Conservation (phyloP, 35 echinoderm and acorn worm genomes). For the Antedon bifida region DNA sequence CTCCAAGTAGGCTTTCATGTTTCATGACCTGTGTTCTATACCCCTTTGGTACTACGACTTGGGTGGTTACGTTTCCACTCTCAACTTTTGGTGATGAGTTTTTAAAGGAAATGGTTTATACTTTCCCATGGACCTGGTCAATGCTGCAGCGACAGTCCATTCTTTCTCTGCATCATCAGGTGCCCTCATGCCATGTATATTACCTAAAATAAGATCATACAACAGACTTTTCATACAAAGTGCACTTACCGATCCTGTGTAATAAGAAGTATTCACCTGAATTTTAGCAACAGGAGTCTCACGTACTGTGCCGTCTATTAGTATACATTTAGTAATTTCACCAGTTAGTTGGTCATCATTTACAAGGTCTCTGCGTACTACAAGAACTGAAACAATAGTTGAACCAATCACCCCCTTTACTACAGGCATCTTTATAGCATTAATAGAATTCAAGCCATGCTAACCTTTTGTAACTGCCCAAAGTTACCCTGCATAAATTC, state of each 20-base stretch:
- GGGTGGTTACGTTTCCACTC: too few relatives aligned
- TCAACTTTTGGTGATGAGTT: not conserved
- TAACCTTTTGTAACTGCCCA: not conserved
- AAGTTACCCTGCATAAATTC: not conserved
- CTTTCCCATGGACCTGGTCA: not conserved
- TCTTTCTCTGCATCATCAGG: slow-evolving; percentile 16
- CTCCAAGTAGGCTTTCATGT: slow-evolving; percentile 16
- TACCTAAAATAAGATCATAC: slow-evolving; percentile 42
- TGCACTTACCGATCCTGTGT: slow-evolving; percentile 25
- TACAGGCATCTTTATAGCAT: not conserved
- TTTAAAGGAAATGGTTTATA: not conserved
- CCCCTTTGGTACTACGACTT: not conserved
- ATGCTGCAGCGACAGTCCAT: not conserved
- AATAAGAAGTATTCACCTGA: slow-evolving; percentile 33
- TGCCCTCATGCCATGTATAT: slow-evolving; percentile 22
- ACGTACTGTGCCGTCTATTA: slow-evolving; percentile 44
- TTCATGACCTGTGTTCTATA: slow-evolving; percentile 4
- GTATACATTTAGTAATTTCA: slow-evolving; percentile 18
- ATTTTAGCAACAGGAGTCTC: slow-evolving; percentile 18
- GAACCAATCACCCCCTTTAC: not conserved
- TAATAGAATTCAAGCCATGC: not conserved
- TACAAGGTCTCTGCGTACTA: not conserved
- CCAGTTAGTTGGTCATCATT: slow-evolving; percentile 21
- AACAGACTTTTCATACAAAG: slow-evolving; percentile 35
- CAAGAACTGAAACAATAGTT: not conserved